Evolutionary conservation across 2,797 vertebrate genomes (phyloP).

Genomic region (Bradypodion ventrale): DNA sequence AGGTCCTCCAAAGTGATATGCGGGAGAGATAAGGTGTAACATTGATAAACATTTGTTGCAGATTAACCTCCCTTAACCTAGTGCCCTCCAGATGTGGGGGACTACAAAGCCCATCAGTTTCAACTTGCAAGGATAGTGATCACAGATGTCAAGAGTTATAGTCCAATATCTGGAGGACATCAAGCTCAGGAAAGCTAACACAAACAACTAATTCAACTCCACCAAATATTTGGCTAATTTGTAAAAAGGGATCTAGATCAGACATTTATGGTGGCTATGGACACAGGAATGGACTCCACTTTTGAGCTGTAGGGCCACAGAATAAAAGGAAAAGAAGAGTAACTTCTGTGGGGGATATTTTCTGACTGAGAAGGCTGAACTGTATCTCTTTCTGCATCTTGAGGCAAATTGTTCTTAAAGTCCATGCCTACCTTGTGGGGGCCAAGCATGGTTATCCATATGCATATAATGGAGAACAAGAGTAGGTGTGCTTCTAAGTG

Average conservation of each 20-base stretch:
- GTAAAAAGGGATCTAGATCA: neutral
- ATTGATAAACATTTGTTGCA: too few relatives aligned
- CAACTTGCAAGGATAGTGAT: neutral
- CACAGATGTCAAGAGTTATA: too few relatives aligned
- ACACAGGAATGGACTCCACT: too few relatives aligned
- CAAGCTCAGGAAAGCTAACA: neutral
- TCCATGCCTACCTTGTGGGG: neutral
- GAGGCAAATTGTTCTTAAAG: neutral
- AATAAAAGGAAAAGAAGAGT: fast-evolving
- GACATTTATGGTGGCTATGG: too few relatives aligned
- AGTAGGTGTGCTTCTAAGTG: too few relatives aligned
- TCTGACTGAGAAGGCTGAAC: neutral
- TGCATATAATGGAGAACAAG: neutral
- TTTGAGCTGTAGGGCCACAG: too few relatives aligned
- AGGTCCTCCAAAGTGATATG: too few relatives aligned
- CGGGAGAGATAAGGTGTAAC: too few relatives aligned
- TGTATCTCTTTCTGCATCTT: neutral
- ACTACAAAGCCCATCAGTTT: neutral
- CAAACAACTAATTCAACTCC: neutral
- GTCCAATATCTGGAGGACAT: too few relatives aligned
- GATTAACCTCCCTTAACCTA: too few relatives aligned
- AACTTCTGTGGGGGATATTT: neutral
- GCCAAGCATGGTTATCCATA: neutral
- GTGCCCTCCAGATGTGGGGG: too few relatives aligned
- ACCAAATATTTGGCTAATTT: fast-evolving